phyloP scores from a whole-genome alignment of 1,140 invertebrate species.

The Drosophila ercepeae region DNA sequence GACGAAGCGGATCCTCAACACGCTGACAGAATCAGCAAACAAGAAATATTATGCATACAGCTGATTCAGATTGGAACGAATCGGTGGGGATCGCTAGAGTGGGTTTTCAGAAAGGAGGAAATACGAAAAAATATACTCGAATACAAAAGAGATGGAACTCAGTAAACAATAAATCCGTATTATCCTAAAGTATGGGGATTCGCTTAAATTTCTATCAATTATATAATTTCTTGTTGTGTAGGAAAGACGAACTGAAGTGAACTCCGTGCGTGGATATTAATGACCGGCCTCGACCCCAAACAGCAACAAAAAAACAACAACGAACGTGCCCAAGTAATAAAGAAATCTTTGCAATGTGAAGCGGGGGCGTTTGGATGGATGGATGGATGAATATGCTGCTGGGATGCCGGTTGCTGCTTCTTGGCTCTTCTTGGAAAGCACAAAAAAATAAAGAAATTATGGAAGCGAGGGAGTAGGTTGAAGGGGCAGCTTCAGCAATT shows the following conservation, averaged over 20 bases:
- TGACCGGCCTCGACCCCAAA: constrained; percentile 81
- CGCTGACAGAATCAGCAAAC: constrained; percentile 71
- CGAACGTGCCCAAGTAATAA: constrained; percentile 82
- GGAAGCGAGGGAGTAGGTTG: too few species aligned
- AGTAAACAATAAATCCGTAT: not conserved
- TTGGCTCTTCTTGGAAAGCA: constrained; percentile 66
- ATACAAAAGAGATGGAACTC: not conserved
- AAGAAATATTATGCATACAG: constrained; percentile 76
- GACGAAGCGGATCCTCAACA: constrained; percentile 72
- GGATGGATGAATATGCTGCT: constrained; percentile 32
- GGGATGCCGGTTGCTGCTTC: constrained; percentile 30
- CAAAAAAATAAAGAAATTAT: constrained; percentile 1
- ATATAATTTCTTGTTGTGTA: not conserved
- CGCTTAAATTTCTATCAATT: not conserved
- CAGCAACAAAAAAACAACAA: constrained; percentile 19
- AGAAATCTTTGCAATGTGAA: constrained; percentile 70
- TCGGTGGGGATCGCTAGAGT: constrained; percentile 6
- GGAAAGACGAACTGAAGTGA: constrained; percentile 35
- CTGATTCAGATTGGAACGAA: constrained; percentile 66
- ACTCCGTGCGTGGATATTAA: constrained; percentile 79
- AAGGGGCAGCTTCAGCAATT: constrained; percentile 51
- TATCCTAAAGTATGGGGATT: not conserved
- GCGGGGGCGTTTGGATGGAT: constrained; percentile 64
- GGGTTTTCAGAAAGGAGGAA: constrained; percentile 6
- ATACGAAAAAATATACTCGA: not conserved